phyloP scores from a whole-genome alignment of 1,140 invertebrate species.

The Drosophila ogumai region DNA sequence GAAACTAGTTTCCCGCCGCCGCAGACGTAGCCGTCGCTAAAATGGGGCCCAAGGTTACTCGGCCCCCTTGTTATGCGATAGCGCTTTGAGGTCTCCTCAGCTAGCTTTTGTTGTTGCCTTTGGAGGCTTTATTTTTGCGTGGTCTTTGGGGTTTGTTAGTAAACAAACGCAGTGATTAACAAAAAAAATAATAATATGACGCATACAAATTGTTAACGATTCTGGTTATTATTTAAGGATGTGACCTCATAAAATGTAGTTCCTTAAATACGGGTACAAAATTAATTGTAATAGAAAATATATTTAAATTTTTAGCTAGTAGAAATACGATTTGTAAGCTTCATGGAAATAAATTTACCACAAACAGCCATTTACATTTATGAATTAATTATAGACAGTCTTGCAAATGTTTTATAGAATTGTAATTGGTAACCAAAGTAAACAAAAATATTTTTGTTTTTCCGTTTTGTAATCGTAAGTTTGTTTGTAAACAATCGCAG shows the following conservation, averaged over 20 bases:
- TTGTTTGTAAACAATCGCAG: conserved; percentile 48
- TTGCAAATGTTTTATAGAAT: too few species aligned
- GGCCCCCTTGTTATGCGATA: conserved; percentile 56
- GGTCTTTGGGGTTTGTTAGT: conserved; percentile 35
- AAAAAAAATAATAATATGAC: conserved; percentile 8
- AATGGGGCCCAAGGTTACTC: conserved; percentile 58
- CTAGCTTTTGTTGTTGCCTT: conserved; percentile 45
- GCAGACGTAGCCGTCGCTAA: conserved; percentile 53
- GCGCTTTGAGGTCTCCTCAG: conserved; percentile 39
- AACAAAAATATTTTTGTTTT: neutral
- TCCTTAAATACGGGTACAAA: neutral
- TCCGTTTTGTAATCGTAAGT: neutral
- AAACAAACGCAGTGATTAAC: conserved; percentile 44
- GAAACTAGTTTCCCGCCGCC: conserved; percentile 66
- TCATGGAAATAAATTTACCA: neutral
- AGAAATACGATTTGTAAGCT: neutral
- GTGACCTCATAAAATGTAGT: neutral
- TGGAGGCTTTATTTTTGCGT: conserved; percentile 32
- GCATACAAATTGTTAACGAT: conserved; percentile 1
- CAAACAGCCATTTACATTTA: neutral
- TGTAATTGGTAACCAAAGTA: neutral
- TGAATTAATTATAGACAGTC: neutral
- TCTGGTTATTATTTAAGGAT: neutral
- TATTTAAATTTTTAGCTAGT: neutral
- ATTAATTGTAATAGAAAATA: neutral